Conservation (phyloP, 2,797 vertebrate genomes). For the Momotus momota region DNA sequence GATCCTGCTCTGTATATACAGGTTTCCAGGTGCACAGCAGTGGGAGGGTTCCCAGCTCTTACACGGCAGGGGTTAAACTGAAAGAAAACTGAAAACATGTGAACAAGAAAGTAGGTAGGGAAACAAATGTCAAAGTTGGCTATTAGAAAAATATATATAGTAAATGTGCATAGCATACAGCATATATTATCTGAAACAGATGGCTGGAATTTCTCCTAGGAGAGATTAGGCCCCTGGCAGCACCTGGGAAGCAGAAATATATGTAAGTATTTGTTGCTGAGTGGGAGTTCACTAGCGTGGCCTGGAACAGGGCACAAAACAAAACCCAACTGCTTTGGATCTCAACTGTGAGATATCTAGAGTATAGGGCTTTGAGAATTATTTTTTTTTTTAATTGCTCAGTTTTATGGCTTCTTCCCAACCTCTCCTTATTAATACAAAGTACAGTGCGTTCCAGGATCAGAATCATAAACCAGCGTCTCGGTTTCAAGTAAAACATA, state of each 20-base stretch:
- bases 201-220: not conserved
- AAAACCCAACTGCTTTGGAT: not conserved
- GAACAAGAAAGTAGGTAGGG: not conserved
- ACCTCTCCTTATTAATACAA: not conserved
- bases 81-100: not conserved
- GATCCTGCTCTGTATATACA: not conserved
- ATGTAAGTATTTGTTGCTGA: not conserved
- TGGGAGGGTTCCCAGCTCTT: not conserved
- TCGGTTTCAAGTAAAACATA: not conserved
- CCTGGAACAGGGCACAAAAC: not conserved
- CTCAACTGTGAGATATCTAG: not conserved
- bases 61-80: not conserved
- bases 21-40: not conserved
- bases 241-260: not conserved
- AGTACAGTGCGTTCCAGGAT: not conserved
- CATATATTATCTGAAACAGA: slow-evolving; percentile 14
- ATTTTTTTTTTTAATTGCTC: not conserved
- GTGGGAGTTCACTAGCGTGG: not conserved
- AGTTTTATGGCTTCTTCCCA: not conserved
- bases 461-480: not conserved
- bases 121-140: not conserved
- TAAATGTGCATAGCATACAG: not conserved
- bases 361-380: not conserved
- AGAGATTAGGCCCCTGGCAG: not conserved
- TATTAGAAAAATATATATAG: not conserved